Conservation (phyloP, 2,113 vertebrate species). For the Seriola rivoliana region DNA sequence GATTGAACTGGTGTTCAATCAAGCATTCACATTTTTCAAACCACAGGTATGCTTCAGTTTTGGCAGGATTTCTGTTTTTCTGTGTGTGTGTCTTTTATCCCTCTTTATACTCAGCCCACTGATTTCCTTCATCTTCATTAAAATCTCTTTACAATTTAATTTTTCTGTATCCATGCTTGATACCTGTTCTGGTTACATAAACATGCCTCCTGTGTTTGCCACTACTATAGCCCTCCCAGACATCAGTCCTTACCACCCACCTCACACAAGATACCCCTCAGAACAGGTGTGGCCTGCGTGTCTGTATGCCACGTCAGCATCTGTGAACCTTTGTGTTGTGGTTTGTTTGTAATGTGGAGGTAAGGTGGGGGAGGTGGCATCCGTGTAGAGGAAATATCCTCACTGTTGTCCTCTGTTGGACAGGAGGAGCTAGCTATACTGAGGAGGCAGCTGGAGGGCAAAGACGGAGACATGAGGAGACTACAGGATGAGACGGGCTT, state of each 20-base stretch:
- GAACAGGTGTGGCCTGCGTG: slow-evolving; percentile 67
- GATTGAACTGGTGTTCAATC: slow-evolving; percentile 7
- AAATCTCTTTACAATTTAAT: slow-evolving; percentile 11
- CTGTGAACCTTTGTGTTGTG: slow-evolving; percentile 68
- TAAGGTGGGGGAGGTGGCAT: slow-evolving; percentile 5
- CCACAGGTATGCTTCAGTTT: slow-evolving; percentile 69
- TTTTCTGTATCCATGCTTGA: slow-evolving; percentile 23
- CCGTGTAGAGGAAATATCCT: slow-evolving; percentile 33
- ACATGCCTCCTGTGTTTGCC: slow-evolving; percentile 17
- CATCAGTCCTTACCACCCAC: slow-evolving; percentile 27
- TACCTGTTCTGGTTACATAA: slow-evolving; percentile 27
- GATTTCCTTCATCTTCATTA: slow-evolving; percentile 8
- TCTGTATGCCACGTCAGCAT: slow-evolving; percentile 50
- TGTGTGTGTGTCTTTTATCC: neutral
- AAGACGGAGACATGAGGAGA: slow-evolving; percentile 89
- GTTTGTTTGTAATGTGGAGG: slow-evolving; percentile 66
- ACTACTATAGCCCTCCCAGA: slow-evolving; percentile 8
- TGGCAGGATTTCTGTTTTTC: slow-evolving; percentile 28
- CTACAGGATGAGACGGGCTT: slow-evolving; percentile 89
- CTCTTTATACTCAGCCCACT: slow-evolving; percentile 23
- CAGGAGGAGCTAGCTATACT: slow-evolving; percentile 93
- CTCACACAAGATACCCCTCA: slow-evolving; percentile 26
- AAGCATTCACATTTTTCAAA: slow-evolving; percentile 43
- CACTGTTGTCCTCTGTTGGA: slow-evolving; percentile 53
- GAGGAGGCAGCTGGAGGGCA: slow-evolving; percentile 92